Conservation (phyloP, 2,888 invertebrate species). For the Epicampocera succincta region DNA sequence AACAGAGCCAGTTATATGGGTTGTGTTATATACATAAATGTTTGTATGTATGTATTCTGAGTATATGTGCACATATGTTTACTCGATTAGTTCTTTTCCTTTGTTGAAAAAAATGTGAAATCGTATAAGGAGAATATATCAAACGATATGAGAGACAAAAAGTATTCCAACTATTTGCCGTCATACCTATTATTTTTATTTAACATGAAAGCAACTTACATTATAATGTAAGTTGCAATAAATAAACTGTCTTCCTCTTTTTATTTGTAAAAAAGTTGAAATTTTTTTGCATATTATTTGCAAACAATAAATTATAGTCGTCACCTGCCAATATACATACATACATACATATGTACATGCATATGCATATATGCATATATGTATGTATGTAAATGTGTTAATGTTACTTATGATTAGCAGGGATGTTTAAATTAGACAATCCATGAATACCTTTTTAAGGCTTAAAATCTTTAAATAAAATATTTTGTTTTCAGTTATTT, state of each 20-base stretch:
- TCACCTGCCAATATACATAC: too few species aligned
- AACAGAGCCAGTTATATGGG: constrained; percentile 54
- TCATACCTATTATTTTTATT: constrained; percentile 2
- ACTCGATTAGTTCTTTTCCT: constrained; percentile 18
- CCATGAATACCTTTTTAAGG: too few species aligned
- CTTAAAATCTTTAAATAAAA: too few species aligned
- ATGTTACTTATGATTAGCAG: too few species aligned
- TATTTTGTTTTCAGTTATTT: too few species aligned
- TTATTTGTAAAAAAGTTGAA: too few species aligned
- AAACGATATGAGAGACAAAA: constrained; percentile 6
- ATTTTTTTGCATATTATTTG: too few species aligned
- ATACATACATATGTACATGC: too few species aligned
- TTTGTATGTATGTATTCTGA: neutral
- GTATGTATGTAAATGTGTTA: neutral
- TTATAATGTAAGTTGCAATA: neutral
- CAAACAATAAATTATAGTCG: too few species aligned
- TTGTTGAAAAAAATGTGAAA: constrained; percentile 16
- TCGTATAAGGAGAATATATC: constrained; percentile 10
- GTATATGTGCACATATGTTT: too few species aligned
- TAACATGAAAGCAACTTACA: neutral
- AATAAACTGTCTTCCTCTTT: too few species aligned
- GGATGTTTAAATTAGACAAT: too few species aligned
- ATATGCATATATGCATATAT: neutral
- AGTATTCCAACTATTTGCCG: constrained; percentile 10
- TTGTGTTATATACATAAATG: constrained; percentile 16